Evolutionary conservation across 2,113 vertebrate genomes (phyloP).

Genomic region (Antigone vipio): DNA sequence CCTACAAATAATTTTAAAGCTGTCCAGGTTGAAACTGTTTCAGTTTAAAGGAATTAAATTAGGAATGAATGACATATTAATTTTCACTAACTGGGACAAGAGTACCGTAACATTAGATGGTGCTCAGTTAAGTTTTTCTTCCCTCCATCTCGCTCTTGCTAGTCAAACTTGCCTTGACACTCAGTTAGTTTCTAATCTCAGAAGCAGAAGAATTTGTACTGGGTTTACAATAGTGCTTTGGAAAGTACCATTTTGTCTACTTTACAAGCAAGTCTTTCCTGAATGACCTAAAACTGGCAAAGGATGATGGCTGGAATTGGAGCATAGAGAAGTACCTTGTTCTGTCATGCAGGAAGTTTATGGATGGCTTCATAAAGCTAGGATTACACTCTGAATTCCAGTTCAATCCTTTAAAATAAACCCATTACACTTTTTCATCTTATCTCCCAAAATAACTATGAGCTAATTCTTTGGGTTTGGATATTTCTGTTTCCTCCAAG

Average conservation of each 20-base stretch:
- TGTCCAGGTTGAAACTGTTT: not conserved
- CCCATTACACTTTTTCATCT: not conserved
- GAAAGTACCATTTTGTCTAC: not conserved
- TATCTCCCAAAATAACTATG: not conserved
- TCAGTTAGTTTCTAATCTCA: not conserved
- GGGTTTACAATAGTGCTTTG: not conserved
- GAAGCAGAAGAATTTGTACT: not conserved
- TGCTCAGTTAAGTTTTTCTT: not conserved
- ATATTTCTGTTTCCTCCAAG: not conserved
- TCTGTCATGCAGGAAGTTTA: not conserved
- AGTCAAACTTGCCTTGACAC: not conserved
- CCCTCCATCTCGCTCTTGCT: not conserved
- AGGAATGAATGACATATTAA: not conserved
- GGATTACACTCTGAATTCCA: not conserved
- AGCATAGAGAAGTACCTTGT: not conserved
- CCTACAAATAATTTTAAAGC: not conserved
- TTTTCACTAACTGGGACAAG: not conserved
- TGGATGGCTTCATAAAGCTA: not conserved
- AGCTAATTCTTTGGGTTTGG: not conserved
- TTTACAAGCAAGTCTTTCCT: not conserved
- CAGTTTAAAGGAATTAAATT: not conserved
- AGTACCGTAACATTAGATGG: rapidly evolving
- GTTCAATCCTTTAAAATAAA: not conserved
- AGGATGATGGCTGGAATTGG: not conserved
- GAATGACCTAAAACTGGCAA: not conserved